phyloP scores from a whole-genome alignment of 2,888 invertebrate genomes.

The Sturmia bella region DNA sequence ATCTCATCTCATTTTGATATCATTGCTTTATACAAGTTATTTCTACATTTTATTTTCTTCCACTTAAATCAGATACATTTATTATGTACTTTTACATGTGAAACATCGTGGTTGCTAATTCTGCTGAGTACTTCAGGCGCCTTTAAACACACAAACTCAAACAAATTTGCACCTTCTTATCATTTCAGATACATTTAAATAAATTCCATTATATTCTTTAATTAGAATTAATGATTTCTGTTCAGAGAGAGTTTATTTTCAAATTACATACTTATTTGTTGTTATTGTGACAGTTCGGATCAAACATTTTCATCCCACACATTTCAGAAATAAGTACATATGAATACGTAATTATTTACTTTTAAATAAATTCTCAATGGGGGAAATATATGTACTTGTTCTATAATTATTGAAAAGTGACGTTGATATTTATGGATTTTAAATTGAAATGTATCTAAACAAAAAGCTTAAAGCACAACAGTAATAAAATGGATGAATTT shows the following conservation, averaged over 20 bases:
- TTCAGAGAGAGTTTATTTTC: not conserved
- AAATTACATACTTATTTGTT: conserved; percentile 14
- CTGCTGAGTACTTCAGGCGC: not conserved
- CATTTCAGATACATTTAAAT: conserved; percentile 8
- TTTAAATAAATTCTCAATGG: not conserved
- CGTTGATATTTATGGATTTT: conserved; percentile 50
- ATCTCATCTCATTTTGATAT: no score
- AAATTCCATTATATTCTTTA: conserved; percentile 1
- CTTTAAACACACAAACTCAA: not conserved
- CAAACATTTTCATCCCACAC: conserved; percentile 20
- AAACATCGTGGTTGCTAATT: not conserved
- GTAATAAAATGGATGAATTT: not conserved
- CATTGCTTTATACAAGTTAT: no score
- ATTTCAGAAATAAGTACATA: not conserved
- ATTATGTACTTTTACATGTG: no score
- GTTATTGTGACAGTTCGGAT: conserved; percentile 52
- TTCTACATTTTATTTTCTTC: no score
- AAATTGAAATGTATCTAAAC: conserved; percentile 42
- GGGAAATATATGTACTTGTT: conserved; percentile 14
- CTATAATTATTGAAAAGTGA: conserved; percentile 43
- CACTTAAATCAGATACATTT: no score
- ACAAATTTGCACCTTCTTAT: not conserved
- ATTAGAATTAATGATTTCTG: not conserved
- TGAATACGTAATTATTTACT: not conserved
- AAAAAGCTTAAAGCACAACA: conserved; percentile 7